Conservation (phyloP, 2,797 vertebrate genomes). For the Labeo calbasu region DNA sequence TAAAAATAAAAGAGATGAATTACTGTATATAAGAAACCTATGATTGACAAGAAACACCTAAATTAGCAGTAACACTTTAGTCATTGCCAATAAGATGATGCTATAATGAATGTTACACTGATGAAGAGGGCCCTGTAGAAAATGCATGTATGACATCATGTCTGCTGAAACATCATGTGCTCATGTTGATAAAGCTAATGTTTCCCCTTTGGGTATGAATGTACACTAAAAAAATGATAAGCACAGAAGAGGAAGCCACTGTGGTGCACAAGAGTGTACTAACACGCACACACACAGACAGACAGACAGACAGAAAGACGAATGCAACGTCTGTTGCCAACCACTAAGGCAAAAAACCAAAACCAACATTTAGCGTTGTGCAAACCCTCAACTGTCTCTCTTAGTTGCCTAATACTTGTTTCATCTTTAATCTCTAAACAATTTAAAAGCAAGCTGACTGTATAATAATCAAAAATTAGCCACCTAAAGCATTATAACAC, state of each 20-base stretch:
- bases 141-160: not conserved
- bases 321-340: not conserved
- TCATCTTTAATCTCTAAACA: not conserved
- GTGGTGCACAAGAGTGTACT: not conserved
- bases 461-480: not conserved
- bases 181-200: not conserved
- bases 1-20: not conserved
- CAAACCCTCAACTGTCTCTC: not conserved
- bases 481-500: not conserved
- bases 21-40: not conserved
- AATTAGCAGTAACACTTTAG: not conserved
- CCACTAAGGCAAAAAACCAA: not conserved
- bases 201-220: constrained; percentile 21
- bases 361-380: not conserved
- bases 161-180: not conserved
- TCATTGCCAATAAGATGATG: not conserved
- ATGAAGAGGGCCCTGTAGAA: not conserved
- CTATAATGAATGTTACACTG: not conserved
- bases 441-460: not conserved
- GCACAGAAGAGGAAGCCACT: constrained; percentile 48
- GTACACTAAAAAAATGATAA: constrained; percentile 1
- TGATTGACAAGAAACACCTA: not conserved
- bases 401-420: not conserved
- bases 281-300: not conserved
- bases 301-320: not conserved